Percentiles rank a stretch among this genome's conserved stretches.
Evolutionary conservation across 2,113 vertebrate species (phyloP).

Genomic region (Oriolus oriolus): DNA sequence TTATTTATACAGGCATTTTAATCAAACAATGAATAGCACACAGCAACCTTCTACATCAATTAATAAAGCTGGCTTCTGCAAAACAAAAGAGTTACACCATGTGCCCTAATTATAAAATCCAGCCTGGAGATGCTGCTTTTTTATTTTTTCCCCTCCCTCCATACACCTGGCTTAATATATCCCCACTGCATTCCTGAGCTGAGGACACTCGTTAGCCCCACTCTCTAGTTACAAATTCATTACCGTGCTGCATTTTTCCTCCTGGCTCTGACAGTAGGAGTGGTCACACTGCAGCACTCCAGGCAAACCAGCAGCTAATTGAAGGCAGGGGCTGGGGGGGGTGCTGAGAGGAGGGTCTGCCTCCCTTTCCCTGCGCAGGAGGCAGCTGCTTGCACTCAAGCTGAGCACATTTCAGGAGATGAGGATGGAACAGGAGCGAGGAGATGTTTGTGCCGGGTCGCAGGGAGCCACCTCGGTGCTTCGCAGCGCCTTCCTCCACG

Average conservation of each 20-base stretch:
- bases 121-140: conserved; percentile 1
- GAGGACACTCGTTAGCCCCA: conserved; percentile 16
- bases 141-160: background rate
- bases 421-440: conserved; percentile 34
- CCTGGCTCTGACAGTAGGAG: conserved; percentile 66
- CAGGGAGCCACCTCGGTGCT: background rate
- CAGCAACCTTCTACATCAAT: conserved; percentile 71
- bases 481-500: no score
- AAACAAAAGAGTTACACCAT: conserved; percentile 61
- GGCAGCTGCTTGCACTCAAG: conserved; percentile 83
- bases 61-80: conserved; percentile 65
- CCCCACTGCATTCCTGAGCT: conserved; percentile 13
- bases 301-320: conserved; percentile 74
- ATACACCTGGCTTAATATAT: conserved; percentile 28
- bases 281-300: conserved; percentile 72
- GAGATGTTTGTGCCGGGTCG: background rate
- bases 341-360: background rate
- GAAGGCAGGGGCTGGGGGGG: conserved; percentile 62
- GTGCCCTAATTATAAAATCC: conserved; percentile 56
- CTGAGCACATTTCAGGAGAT: conserved; percentile 65
- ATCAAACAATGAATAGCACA: conserved; percentile 72
- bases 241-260: background rate
- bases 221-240: conserved; percentile 39
- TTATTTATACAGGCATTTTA: conserved; percentile 76
- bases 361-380: conserved; percentile 59